A percentile compares a stretch with the other conserved stretches of the same genome.
These are phyloP conservation scores for Dendrolimus pini DNA, from an alignment of 2,888 invertebrate species.

Conservation along the genomic window DNA sequence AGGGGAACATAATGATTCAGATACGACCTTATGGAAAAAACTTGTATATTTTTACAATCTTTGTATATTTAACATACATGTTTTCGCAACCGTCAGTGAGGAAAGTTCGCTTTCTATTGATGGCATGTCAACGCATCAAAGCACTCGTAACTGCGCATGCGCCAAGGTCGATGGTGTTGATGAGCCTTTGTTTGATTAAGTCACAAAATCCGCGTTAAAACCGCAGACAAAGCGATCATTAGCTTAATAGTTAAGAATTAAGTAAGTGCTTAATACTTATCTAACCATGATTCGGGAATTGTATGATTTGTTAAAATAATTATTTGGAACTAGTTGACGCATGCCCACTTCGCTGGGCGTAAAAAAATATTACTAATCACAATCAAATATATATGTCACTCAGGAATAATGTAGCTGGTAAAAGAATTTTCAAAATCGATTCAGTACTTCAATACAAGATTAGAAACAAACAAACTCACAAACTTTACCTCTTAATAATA, in stretches of 20 bases:
- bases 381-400: no score
- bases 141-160: slow-evolving; percentile 15
- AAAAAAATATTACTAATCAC: no score
- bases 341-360: no score
- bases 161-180: slow-evolving; percentile 43
- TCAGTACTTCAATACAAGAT: no score
- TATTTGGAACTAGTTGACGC: no score
- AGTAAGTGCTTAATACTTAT: no score
- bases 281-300: no score
- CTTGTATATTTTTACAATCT: background rate
- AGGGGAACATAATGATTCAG: slow-evolving; percentile 13
- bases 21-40: slow-evolving; percentile 13
- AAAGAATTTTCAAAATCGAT: no score
- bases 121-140: slow-evolving; percentile 22
- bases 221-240: slow-evolving; percentile 19
- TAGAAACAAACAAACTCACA: no score
- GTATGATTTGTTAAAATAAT: no score
- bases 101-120: slow-evolving; percentile 55
- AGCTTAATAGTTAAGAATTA: background rate
- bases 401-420: no score
- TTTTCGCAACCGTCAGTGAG: slow-evolving; percentile 20
- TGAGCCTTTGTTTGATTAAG: slow-evolving; percentile 34
- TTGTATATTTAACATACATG: background rate
- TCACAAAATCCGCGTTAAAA: background rate
- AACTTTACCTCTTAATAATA: no score